Base-by-base conservation (phyloP, 53 echinoderm and acorn worm genomes). In the Astropecten irregularis region DNA sequence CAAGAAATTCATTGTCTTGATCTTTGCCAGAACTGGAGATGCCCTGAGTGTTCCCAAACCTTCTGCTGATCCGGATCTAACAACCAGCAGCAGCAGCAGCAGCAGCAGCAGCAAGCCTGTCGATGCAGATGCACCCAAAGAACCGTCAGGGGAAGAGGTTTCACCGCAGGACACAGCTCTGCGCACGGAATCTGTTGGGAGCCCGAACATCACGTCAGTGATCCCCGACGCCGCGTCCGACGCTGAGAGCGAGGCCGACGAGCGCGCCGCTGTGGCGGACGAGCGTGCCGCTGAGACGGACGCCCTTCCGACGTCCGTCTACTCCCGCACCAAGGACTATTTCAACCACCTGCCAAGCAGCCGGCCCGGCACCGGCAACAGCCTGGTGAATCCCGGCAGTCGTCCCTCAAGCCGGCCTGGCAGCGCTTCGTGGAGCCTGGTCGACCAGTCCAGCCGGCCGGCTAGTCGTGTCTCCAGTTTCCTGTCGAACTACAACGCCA, bases 401-500 rank as follows among this genome's bases (percentile, higher is more conserved):
- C 83, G 68, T 38, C 83, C 83, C 20, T 66, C 51, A 11, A 68
- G 83, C 68, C 65, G 81, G 22, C 35, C 83, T 10, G 52, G 53
- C 13, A 55, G 83, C 44, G 53, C 31, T 10, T n/a, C 51, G 8
- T 48, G 26, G 49, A 51, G 49, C 51, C 52, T 71, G 9, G 66
- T 49, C n/a, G 65, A 66, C 35, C 82, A 67, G 6, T 83, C 83
- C 35, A 68, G 83, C 37, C 68, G 68, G 35, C 83, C 83, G 21
- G 27, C 83, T 20, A 68, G 83, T 68, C 68, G 83, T 23, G 9
- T 55, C 9, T 83, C 83, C 38, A 68, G 49, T 38, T 50, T 40
- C n/a, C 19, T 67, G 48, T 36, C 83, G 9, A 42, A 23, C 29
- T 65, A 36, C 22, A 21, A 36, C 5, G 36, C 19, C 65, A 65